A percentile compares a stretch with the other conserved stretches of the same genome.
Evolutionary conservation across 2,797 vertebrate genomes (phyloP).

Genomic region (Discoglossus pictus): DNA sequence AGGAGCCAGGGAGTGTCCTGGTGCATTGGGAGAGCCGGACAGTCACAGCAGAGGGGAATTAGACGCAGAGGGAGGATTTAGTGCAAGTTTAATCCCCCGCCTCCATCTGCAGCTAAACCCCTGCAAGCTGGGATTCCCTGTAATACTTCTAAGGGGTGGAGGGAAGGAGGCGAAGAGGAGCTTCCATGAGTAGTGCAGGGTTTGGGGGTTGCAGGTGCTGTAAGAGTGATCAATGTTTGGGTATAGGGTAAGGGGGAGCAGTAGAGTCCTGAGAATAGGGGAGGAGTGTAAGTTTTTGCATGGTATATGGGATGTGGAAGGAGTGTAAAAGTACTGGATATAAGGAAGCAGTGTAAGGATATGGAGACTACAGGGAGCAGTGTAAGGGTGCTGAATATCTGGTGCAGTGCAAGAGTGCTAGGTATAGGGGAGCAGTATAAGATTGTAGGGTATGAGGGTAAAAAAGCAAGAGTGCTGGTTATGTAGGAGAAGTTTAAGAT

Average conservation of each 20-base stretch:
- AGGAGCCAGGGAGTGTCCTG: too few relatives aligned
- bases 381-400: background rate
- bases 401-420: background rate
- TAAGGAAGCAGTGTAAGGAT: background rate
- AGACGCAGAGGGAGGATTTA: constrained; percentile 27
- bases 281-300: too few relatives aligned
- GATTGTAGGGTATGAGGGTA: too few relatives aligned
- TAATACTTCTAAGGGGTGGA: constrained; percentile 13
- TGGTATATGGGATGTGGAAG: too few relatives aligned
- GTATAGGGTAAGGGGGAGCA: too few relatives aligned
- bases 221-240: too few relatives aligned
- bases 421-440: background rate
- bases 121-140: constrained; percentile 29
- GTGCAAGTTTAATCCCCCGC: constrained; percentile 31
- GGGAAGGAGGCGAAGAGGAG: background rate
- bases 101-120: constrained; percentile 33
- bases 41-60: constrained; percentile 15
- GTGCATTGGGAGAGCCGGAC: background rate
- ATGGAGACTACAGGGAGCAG: background rate
- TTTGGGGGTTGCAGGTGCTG: background rate
- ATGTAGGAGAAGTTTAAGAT: too few relatives aligned
- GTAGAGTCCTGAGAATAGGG: too few relatives aligned
- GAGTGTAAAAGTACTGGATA: too few relatives aligned
- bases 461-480: too few relatives aligned
- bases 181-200: background rate